A percentile compares a stretch with the other conserved stretches of the same genome.
These are phyloP conservation scores for Galeopsomyia nigrocyanea DNA, from an alignment of 2,888 invertebrate genomes.

Conservation along the genomic window DNA sequence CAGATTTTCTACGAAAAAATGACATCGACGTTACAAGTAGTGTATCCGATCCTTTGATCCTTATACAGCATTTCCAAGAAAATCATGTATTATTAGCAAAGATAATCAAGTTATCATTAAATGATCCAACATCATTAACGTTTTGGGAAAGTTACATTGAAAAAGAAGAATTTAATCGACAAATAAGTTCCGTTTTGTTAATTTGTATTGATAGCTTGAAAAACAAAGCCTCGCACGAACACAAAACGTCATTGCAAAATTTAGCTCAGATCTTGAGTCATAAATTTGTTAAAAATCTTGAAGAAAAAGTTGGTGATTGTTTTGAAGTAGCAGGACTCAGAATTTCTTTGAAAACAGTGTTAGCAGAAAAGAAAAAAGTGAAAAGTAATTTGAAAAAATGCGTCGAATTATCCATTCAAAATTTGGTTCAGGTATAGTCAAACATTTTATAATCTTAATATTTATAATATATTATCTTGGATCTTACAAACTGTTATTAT, in stretches of 20 bases:
- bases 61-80: slow-evolving; percentile 51
- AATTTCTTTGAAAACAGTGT: slow-evolving; percentile 53
- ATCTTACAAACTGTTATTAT: slow-evolving; percentile 17
- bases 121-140: slow-evolving; percentile 48
- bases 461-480: slow-evolving; percentile 20
- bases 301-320: slow-evolving; percentile 48
- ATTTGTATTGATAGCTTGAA: slow-evolving; percentile 56
- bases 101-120: slow-evolving; percentile 55
- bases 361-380: slow-evolving; percentile 49
- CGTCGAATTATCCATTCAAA: slow-evolving; percentile 50
- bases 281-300: slow-evolving; percentile 50
- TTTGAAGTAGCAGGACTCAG: slow-evolving; percentile 55
- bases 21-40: slow-evolving; percentile 55
- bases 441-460: neutral
- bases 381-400: slow-evolving; percentile 50
- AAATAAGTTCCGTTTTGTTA: slow-evolving; percentile 51
- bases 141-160: slow-evolving; percentile 49
- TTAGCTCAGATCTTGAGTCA: slow-evolving; percentile 55
- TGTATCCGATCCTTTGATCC: slow-evolving; percentile 50
- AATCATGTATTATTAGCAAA: slow-evolving; percentile 49
- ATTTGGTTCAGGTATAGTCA: slow-evolving; percentile 51
- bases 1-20: slow-evolving; percentile 55
- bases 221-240: slow-evolving; percentile 51
- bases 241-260: slow-evolving; percentile 54
- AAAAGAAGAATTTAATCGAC: slow-evolving; percentile 44